Conservation (phyloP, 2,888 invertebrate species). For the Leptogaster cylindrica region DNA sequence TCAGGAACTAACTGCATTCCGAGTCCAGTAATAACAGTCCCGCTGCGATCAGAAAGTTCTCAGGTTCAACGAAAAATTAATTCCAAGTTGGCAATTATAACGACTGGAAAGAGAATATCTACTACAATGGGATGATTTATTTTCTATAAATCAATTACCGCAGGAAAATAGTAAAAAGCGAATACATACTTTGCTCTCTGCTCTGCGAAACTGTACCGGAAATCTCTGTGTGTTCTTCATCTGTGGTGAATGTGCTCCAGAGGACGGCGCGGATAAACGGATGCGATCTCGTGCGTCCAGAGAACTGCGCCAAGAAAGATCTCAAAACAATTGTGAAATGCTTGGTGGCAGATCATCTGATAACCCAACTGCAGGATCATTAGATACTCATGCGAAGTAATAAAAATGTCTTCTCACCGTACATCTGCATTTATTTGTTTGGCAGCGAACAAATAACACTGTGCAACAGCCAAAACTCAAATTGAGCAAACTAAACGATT, state of each 20-base stretch:
- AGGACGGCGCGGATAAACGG: not conserved
- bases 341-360: no score
- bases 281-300: not conserved
- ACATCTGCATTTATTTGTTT: no score
- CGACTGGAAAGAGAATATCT: constrained; percentile 11
- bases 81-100: constrained; percentile 17
- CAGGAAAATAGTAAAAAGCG: constrained; percentile 31
- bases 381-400: no score
- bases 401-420: no score
- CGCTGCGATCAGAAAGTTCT: not conserved
- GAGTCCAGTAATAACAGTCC: constrained; percentile 43
- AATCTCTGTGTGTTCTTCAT: constrained; percentile 35
- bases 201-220: not conserved
- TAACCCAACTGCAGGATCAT: no score
- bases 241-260: constrained; percentile 10
- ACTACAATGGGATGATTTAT: constrained; percentile 48
- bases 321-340: constrained; percentile 24
- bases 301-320: not conserved
- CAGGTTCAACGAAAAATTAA: not conserved
- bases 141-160: constrained; percentile 51
- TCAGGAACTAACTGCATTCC: constrained; percentile 50
- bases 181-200: constrained; percentile 4
- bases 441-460: no score
- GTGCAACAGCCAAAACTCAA: no score
- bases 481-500: no score